phyloP scores from a whole-genome alignment of 1,140 invertebrate genomes.

The Nebria ingens region DNA sequence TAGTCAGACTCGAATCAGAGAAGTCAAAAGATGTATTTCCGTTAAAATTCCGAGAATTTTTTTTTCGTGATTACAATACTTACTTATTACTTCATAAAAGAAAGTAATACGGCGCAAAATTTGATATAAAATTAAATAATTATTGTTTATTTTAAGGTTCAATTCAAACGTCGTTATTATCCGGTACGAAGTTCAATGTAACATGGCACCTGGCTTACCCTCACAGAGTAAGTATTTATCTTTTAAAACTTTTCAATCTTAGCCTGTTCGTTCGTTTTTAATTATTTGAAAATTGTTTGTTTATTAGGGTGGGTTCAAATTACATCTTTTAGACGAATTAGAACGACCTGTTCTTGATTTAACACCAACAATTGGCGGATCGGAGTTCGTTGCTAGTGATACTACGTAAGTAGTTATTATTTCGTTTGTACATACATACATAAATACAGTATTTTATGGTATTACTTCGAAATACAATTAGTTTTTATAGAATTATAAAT shows the following conservation, averaged over 20 bases:
- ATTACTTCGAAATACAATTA: no score
- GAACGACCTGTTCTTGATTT: slow-evolving; percentile 74
- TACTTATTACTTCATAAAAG: no score
- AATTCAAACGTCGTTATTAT: slow-evolving; percentile 67
- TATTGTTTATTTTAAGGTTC: slow-evolving; percentile 62
- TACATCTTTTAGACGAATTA: slow-evolving; percentile 71
- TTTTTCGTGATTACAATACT: no score
- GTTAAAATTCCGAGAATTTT: no score
- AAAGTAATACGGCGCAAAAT: no score
- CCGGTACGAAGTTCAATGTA: slow-evolving; percentile 76
- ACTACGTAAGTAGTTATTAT: slow-evolving; percentile 46
- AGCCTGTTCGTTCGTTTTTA: slow-evolving; percentile 16
- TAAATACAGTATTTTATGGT: no score
- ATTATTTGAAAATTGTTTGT: slow-evolving; percentile 10
- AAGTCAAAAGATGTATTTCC: no score
- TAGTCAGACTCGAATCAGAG: no score
- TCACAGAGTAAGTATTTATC: slow-evolving; percentile 74
- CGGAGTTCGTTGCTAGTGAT: slow-evolving; percentile 70
- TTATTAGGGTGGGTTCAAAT: slow-evolving; percentile 73
- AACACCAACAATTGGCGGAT: slow-evolving; percentile 66
- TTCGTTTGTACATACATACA: no score
- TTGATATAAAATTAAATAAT: no score
- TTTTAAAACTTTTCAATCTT: no score
- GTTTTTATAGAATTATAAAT: no score
- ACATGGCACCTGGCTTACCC: slow-evolving; percentile 92